A percentile compares a stretch with the other conserved stretches of the same genome.
Evolutionary conservation across 1,140 invertebrate species (phyloP).

Genomic region (Asobara japonica): DNA sequence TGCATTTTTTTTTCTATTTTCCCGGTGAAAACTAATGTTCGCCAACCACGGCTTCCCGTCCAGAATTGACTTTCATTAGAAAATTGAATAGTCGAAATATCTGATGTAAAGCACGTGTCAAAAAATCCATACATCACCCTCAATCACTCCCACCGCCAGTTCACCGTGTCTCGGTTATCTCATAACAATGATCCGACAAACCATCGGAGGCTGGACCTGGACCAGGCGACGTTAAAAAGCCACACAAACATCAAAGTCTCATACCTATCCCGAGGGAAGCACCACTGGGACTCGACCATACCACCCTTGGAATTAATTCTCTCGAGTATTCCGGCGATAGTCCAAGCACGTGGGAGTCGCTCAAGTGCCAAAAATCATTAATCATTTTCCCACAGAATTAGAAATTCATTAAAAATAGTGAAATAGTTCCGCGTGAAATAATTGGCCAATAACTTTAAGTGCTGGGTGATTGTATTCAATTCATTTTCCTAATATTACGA

Average conservation of each 20-base stretch:
- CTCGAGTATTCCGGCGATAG: background rate
- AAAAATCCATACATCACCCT: conserved; percentile 47
- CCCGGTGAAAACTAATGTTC: no score
- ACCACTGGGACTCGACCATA: background rate
- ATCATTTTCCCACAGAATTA: conserved; percentile 3
- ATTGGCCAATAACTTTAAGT: background rate
- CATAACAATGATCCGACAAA: conserved; percentile 13
- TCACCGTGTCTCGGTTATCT: background rate
- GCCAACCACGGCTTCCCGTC: no score
- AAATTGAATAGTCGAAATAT: background rate
- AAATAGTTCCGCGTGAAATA: background rate
- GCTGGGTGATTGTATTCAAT: background rate
- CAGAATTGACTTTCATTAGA: no score
- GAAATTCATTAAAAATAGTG: conserved; percentile 10
- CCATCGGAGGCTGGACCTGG: background rate
- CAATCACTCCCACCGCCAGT: conserved; percentile 42
- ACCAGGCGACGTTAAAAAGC: background rate
- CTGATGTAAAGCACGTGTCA: conserved; percentile 2
- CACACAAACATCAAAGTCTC: background rate
- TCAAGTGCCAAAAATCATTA: background rate
- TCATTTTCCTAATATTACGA: no score
- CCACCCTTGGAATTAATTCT: background rate
- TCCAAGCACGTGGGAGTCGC: conserved; percentile 3
- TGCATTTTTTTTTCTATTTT: no score
- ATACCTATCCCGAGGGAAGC: conserved; percentile 4